phyloP scores from a whole-genome alignment of 2,113 vertebrate species.

The Bostrychus sinensis region DNA sequence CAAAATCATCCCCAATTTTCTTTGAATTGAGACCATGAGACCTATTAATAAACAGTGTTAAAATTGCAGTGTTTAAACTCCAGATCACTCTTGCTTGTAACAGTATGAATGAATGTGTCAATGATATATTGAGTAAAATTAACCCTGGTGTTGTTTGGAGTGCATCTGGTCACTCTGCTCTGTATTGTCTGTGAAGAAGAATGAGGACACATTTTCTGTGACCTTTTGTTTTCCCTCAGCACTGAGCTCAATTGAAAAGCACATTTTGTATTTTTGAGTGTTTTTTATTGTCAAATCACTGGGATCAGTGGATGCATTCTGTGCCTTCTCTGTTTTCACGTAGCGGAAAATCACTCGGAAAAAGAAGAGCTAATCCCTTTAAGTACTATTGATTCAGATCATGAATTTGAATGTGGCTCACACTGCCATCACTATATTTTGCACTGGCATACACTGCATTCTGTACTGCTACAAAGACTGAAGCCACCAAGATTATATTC shows the following conservation, averaged over 20 bases:
- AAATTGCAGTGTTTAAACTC: not conserved
- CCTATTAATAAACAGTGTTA: not conserved
- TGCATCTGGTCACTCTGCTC: not conserved
- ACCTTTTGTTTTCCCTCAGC: not conserved
- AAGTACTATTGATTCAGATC: constrained; percentile 5
- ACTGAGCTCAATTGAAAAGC: not conserved
- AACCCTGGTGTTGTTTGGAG: not conserved
- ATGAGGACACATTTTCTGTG: not conserved
- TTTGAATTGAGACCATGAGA: not conserved
- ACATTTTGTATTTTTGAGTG: not conserved
- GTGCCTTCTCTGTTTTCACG: not conserved
- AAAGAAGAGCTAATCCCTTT: not conserved
- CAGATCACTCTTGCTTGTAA: not conserved
- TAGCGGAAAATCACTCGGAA: not conserved
- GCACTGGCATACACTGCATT: too few species aligned
- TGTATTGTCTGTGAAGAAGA: not conserved
- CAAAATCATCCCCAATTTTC: not conserved
- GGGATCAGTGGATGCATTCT: not conserved
- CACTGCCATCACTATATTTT: not conserved
- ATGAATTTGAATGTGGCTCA: constrained; percentile 1
- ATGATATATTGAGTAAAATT: constrained; percentile 1
- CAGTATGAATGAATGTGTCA: not conserved
- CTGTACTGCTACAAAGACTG: not conserved
- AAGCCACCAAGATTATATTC: not conserved
- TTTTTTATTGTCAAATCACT: not conserved